These are phyloP conservation scores for Corydoras sp. DNA, from an alignment of 2,113 vertebrate genomes.

Conservation along the genomic window DNA sequence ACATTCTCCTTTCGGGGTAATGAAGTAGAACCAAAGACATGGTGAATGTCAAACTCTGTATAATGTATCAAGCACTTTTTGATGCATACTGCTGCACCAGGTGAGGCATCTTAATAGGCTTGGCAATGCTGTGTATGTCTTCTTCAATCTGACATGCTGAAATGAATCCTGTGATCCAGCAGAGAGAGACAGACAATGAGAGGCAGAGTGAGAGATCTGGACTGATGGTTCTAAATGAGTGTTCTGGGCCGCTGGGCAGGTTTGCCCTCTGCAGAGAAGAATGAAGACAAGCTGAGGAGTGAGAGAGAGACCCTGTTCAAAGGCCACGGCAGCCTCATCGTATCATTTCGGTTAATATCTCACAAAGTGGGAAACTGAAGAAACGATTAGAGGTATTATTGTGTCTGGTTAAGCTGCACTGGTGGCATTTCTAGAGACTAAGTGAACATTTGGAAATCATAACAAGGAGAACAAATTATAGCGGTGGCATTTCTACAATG, in stretches of 20 bases:
- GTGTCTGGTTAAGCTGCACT: constrained; percentile 23
- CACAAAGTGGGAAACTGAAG: constrained; percentile 23
- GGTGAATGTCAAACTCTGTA: constrained; percentile 26
- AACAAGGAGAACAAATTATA: not conserved
- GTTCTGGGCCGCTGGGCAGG: constrained; percentile 2
- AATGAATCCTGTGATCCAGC: not conserved
- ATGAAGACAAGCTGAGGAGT: constrained; percentile 31
- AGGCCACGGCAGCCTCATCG: constrained; percentile 6
- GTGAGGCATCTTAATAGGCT: constrained; percentile 4
- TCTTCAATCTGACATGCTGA: not conserved
- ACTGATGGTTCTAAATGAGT: constrained; percentile 18
- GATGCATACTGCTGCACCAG: not conserved
- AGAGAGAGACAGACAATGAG: not conserved
- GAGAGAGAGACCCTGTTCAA: constrained; percentile 8
- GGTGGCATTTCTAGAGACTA: not conserved
- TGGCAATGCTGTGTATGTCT: not conserved
- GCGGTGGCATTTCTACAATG: not conserved
- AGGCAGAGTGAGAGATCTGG: not conserved
- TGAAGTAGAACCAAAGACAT: constrained; percentile 31
- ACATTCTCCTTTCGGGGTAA: constrained; percentile 28
- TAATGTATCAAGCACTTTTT: constrained; percentile 18
- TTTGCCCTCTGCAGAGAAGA: constrained; percentile 17
- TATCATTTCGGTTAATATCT: constrained; percentile 13
- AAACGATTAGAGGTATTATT: constrained; percentile 4
- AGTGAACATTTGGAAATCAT: constrained; percentile 5